Conservation (phyloP, 2,888 invertebrate genomes). For the Melitaea athalia region DNA sequence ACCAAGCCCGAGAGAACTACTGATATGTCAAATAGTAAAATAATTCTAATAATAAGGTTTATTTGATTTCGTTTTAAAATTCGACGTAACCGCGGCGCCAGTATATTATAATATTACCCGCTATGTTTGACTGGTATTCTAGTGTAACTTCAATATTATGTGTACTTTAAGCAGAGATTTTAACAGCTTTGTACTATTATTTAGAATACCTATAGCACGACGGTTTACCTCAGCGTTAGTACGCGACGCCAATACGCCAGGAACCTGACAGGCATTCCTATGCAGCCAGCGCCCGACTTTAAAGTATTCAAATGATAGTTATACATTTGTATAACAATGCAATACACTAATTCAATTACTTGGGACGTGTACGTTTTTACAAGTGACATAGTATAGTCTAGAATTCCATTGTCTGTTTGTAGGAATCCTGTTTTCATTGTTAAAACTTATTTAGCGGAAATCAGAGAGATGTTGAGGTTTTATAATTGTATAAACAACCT, state of each 20-base stretch:
- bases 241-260: background rate
- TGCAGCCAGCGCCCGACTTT: conserved; percentile 29
- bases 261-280: conserved; percentile 31
- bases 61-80: too few relatives aligned
- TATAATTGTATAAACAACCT: background rate
- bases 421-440: conserved; percentile 23
- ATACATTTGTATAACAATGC: conserved; percentile 38
- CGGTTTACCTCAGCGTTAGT: too few relatives aligned
- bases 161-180: too few relatives aligned
- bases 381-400: conserved; percentile 18
- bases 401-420: conserved; percentile 20
- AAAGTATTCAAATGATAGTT: conserved; percentile 37
- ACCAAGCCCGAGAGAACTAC: too few relatives aligned
- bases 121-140: too few relatives aligned
- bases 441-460: conserved; percentile 10
- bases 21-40: too few relatives aligned
- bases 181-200: too few relatives aligned
- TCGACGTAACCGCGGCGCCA: too few relatives aligned
- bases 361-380: conserved; percentile 32
- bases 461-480: background rate
- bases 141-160: too few relatives aligned
- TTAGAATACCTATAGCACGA: too few relatives aligned
- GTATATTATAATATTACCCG: too few relatives aligned
- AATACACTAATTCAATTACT: conserved; percentile 37
- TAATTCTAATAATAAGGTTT: too few relatives aligned